Evolutionary conservation across 2,113 vertebrate species (phyloP), one percentile per base, ranked within the genome.

Genomic region (Spea bombifrons): DNA sequence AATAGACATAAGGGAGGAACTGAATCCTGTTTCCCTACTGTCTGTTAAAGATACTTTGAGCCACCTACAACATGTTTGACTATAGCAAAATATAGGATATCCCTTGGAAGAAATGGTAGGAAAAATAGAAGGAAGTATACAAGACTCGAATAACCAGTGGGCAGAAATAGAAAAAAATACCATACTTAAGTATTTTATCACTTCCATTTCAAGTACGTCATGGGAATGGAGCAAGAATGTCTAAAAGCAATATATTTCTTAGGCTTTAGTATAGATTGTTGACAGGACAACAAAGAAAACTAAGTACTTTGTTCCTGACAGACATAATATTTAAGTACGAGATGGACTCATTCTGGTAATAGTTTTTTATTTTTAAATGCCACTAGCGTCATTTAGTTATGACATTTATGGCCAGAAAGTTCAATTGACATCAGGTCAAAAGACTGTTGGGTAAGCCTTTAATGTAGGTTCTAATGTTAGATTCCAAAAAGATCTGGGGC

Each of bases 21-120:
- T 59, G n/a, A 80, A 59, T 80, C 77, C 77, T 80, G 77, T 73
- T 80, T 80, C 77, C 71, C 71, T 61, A 59, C 52, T 67, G 77
- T 50, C 66, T 13, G 53, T n/a, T 46, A 71, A 73, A 73, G 71
- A 67, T 45, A 30, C 70, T 72, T 66, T 73, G 17, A 66, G 61
- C 13, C 48, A 57, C 55, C 61, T 72, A 66, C 71, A 9, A 61
- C 45, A 66, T 67, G 30, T 50, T 55, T 73, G 71, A 47, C 44
- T 59, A 4, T 48, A 67, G 64, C 49, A 67, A 67, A 73, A 59
- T 57, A 73, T 73, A 73, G 77, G 77, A 80, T 73, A 80, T 80
- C 71, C 77, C 77, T 73, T 43, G 63, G n/a, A 78, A 72, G 70
- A 73, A 67, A 30, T 59, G 13, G 10, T 50, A 67, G 64, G 64